Conservation (phyloP, 2,888 invertebrate species). For the Pilophorus perplexus region DNA sequence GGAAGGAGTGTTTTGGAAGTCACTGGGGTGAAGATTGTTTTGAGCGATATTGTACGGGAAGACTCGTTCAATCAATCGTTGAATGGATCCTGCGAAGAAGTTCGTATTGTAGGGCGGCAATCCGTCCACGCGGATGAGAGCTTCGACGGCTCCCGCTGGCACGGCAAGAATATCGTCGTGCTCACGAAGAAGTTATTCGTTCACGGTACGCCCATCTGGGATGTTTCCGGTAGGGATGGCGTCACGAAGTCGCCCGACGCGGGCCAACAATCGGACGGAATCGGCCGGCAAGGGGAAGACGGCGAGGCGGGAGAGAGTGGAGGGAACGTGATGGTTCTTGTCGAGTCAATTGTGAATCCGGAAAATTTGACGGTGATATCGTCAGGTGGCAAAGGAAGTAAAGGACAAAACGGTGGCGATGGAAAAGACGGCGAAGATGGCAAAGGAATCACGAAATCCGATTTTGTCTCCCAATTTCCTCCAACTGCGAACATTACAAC, state of each 20-base stretch:
- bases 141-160: slow-evolving; percentile 46
- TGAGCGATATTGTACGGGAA: slow-evolving; percentile 45
- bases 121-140: slow-evolving; percentile 46
- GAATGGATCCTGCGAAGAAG: slow-evolving; percentile 44
- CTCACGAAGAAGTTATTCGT: slow-evolving; percentile 47
- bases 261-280: slow-evolving; percentile 45
- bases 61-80: slow-evolving; percentile 35
- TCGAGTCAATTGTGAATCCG: slow-evolving; percentile 46
- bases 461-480: not conserved
- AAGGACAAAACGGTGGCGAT: slow-evolving; percentile 50
- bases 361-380: slow-evolving; percentile 48
- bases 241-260: slow-evolving; percentile 34
- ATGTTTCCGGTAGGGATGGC: slow-evolving; percentile 48
- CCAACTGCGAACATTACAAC: not conserved
- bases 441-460: slow-evolving; percentile 5
- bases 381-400: slow-evolving; percentile 49
- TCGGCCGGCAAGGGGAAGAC: slow-evolving; percentile 48
- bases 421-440: slow-evolving; percentile 48
- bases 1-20: slow-evolving; percentile 46
- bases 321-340: slow-evolving; percentile 49
- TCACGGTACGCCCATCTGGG: slow-evolving; percentile 46
- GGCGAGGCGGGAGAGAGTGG: slow-evolving; percentile 50
- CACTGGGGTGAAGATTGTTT: slow-evolving; percentile 45
- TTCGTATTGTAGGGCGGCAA: slow-evolving; percentile 47
- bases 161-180: slow-evolving; percentile 48